Evolutionary conservation across 2,888 invertebrate species (phyloP).

Genomic region (Entomobrya proxima): DNA sequence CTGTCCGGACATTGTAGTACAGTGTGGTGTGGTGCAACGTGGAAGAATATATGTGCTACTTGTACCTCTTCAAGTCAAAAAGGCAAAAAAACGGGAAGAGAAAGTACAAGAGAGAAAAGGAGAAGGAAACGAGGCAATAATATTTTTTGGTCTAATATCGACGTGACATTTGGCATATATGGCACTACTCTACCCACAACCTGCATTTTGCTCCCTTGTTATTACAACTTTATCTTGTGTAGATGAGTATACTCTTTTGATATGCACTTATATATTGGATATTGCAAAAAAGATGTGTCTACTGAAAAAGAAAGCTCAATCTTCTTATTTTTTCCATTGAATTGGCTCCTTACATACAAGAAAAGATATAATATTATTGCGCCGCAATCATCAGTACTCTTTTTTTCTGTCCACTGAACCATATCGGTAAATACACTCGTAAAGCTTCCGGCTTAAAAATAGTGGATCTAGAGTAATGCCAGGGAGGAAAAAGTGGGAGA

Average conservation of each 20-base stretch:
- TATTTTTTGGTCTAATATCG: constrained; percentile 52
- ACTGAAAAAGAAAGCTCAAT: not conserved
- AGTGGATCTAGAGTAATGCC: constrained; percentile 4
- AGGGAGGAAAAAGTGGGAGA: not conserved
- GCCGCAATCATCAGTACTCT: constrained; percentile 44
- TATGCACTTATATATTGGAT: not conserved
- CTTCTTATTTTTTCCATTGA: constrained; percentile 1
- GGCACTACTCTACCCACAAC: constrained; percentile 25
- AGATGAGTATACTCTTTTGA: not conserved
- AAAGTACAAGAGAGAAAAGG: not conserved
- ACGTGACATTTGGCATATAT: constrained; percentile 52
- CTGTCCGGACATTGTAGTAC: constrained; percentile 23
- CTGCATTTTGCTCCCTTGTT: constrained; percentile 20
- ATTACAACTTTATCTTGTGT: not conserved
- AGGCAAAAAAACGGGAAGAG: not conserved
- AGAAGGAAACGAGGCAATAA: constrained; percentile 42
- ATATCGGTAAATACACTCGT: constrained; percentile 41
- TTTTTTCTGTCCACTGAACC: constrained; percentile 34
- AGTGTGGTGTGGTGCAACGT: not conserved
- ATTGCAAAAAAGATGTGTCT: not conserved
- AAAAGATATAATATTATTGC: constrained; percentile 33
- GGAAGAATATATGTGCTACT: not conserved
- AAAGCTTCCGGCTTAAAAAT: constrained; percentile 49
- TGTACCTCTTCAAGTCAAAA: constrained; percentile 3
- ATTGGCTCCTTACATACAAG: not conserved